Evolutionary conservation across 1,140 invertebrate genomes (phyloP).

Genomic region (Cheumatopsyche charites): DNA sequence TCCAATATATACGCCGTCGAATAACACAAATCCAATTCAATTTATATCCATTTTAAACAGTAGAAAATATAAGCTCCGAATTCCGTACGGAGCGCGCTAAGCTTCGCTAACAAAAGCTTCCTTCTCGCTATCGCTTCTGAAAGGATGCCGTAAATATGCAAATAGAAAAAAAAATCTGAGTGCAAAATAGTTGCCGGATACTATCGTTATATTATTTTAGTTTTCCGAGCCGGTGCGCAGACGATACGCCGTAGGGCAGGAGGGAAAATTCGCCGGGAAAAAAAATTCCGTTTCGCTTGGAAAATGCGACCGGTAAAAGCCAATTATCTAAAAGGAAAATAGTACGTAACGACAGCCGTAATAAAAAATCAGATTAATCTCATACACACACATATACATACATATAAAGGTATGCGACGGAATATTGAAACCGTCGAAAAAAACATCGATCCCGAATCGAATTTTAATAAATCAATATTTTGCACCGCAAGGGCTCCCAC

Average conservation of each 20-base stretch:
- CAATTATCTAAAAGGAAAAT: constrained; percentile 31
- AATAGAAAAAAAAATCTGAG: background rate
- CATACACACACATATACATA: background rate
- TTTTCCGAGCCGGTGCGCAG: constrained; percentile 18
- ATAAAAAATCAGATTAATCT: background rate
- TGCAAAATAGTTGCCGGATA: background rate
- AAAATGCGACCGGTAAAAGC: constrained; percentile 28
- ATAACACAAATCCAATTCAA: background rate
- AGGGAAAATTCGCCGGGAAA: constrained; percentile 26
- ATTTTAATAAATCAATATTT: constrained; percentile 46
- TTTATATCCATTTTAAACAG: constrained; percentile 2
- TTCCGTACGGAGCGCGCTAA: background rate
- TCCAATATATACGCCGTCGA: background rate
- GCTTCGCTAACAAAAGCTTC: background rate
- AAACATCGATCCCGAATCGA: constrained; percentile 30
- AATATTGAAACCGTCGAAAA: background rate
- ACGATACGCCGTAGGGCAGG: constrained; percentile 9
- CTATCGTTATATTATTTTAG: constrained; percentile 20
- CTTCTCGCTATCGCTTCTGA: background rate
- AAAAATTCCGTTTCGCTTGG: constrained; percentile 5
- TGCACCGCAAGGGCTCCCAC: constrained; percentile 33
- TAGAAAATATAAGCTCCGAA: background rate
- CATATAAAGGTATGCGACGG: background rate
- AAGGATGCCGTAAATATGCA: constrained; percentile 15
- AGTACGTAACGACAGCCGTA: background rate